Base-by-base conservation (phyloP, 2,888 invertebrate genomes). In the Polymixis lichenea region DNA sequence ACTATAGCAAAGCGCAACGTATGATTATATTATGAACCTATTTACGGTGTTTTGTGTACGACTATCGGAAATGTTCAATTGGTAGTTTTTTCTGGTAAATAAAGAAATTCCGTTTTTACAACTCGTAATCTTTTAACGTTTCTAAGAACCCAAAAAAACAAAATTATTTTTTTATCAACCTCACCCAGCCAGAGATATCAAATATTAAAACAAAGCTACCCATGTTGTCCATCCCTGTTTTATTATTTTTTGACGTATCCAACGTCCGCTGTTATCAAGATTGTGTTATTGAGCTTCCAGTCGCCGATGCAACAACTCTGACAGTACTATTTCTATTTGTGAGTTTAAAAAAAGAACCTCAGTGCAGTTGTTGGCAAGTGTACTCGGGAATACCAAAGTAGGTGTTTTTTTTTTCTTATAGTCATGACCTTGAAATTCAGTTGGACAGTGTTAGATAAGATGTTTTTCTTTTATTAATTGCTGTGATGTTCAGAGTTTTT, bases 211-310 rank as follows among this genome's bases (percentile, higher is more conserved):
- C 22, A 32, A 13, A 65, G 25, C 77, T 38, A 76, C 82, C 85
- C 80, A 17, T 56, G 75, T 77, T 88, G 46, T 13, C 13, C 25
- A 85, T 80, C 86, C 75, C 87, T 88, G 88, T 64, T 75, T 77
- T 83, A 80, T 84, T 87, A 83, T 64, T 89, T 87, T 88, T 88
- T 86, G 87, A 87, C 83, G 84, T 86, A 80, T 81, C 85, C 86
- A 77, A 75, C 87, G 82, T 82, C 79, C 83, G 85, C 76, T 72
- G 79, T 89, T 90, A 91, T 91, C 90, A 84, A 88, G 89, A 90
- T 91, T 77, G 72, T 86, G 88, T 86, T 90, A 87, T 86, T 86
- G 89, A 86, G 87, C 74, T 55, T 61, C 77, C 82, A 85, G 85
- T 86, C 78, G 80, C 66, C 78, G 84, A 78, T 90, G 87, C 90